Base-by-base conservation (phyloP, 2,113 vertebrate species). In the Neogobius melanostomus region DNA sequence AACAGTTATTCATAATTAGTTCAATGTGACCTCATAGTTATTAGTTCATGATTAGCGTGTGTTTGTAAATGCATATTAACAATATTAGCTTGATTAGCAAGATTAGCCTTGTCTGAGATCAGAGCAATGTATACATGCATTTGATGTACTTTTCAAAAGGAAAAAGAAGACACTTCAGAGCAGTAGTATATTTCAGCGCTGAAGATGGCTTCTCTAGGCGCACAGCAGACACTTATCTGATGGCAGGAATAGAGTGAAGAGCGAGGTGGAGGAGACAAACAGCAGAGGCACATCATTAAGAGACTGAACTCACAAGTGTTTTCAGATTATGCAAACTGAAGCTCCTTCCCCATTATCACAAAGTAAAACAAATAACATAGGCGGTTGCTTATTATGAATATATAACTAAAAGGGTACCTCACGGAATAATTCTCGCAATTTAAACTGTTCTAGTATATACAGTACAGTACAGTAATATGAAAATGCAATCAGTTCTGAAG, bases 221-320 rank as follows among this genome's bases (percentile, higher is more conserved):
- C 56, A 65, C 54, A 52, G 64, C 14, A 73, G 66, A 79, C 47
- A 36, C 66, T 83, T 88, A 87, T 87, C 84, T 79, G 86, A 88
- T 84, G 51, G 14, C n/a, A 43, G 45, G 21, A 57, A 59, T 63
- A 47, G 53, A 60, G 64, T 53, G 46, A 72, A 36, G 48, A 67
- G 28, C 49, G 74, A 77, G 43, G 49, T 64, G 75, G 67, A 68
- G 63, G 59, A 76, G 49, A 49, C 49, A 75, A 76, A 69, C 64
- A 11, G 60, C 64, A 56, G 7, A 21, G 79, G 87, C 89, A 77
- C 78, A 79, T 68, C 82, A 85, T 84, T 87, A 82, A 81, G 71
- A 80, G 51, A 67, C 63, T 69, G 57, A 43, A 54, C 1, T 48
- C 21, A 62, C 43, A 66, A 12, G 56, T 14, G 15, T 17, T 51